phyloP scores from a whole-genome alignment of 2,797 vertebrate species.

The Xiphorhynchus erythropygius region DNA sequence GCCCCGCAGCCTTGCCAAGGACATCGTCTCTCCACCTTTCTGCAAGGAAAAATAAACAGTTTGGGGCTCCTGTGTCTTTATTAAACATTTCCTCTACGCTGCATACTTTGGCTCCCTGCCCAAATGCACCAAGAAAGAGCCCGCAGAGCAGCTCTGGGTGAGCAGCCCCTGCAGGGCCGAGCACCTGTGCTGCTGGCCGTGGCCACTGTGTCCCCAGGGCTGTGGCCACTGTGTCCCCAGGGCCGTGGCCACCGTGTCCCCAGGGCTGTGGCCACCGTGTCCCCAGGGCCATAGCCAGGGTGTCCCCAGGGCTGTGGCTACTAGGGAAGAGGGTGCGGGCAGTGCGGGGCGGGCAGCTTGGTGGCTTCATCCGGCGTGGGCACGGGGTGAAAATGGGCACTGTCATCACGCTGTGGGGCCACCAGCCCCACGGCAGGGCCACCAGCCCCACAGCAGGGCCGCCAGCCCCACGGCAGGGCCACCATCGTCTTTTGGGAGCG shows the following conservation, averaged over 20 bases:
- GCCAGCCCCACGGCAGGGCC: background rate
- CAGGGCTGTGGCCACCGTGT: too few relatives aligned
- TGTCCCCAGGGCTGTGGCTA: too few relatives aligned
- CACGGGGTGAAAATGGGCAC: background rate
- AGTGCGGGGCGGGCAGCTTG: background rate
- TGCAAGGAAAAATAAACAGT: conserved; percentile 72
- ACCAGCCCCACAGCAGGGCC: background rate
- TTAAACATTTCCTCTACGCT: conserved; percentile 76
- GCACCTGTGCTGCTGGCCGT: background rate
- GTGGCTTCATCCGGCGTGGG: background rate
- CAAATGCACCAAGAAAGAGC: conserved; percentile 57
- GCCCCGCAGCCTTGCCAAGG: conserved; percentile 58
- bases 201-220: background rate
- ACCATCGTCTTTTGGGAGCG: background rate
- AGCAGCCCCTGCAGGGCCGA: background rate
- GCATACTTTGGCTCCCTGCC: conserved; percentile 71
- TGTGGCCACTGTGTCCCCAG: too few relatives aligned
- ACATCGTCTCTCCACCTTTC: conserved; percentile 68
- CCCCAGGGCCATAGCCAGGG: too few relatives aligned
- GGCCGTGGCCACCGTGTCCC: too few relatives aligned
- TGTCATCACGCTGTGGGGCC: background rate
- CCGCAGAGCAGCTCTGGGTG: conserved; percentile 31
- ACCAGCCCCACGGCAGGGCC: background rate
- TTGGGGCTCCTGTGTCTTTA: conserved; percentile 71
- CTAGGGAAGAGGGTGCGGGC: too few relatives aligned